Base-by-base conservation (phyloP, 2,888 invertebrate species). In the Heliconius aoede region DNA sequence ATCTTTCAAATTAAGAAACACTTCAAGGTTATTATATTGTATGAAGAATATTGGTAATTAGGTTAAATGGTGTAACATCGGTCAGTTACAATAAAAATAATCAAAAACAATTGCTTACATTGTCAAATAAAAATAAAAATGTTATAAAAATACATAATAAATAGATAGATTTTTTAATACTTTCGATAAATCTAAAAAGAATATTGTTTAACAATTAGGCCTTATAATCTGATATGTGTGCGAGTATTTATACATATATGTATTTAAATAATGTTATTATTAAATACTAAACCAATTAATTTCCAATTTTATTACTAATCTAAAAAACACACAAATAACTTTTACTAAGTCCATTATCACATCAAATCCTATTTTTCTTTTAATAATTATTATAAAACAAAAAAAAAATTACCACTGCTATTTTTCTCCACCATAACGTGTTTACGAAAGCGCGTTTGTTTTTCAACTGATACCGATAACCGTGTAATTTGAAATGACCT, bases 391-490 rank as follows among this genome's bases (percentile, higher is more conserved):
- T 18, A 46, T 18, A 65, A 24, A n/a, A 73, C 32, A 73, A 75
- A 78, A 61, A 61, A 69, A 67, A 73, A 76, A 72, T n/a, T n/a
- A 82, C 76, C 78, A 74, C 80, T 78, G 60, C 67, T 77, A 65
- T 51, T 74, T 76, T 82, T 83, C 76, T 81, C 81, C 51, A 58
- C 74, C 82, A 83, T 83, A 73, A 61, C 79, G 80, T 80, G 77
- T 74, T 74, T 40, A 78, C 77, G 32, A 73, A 73, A 32, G 46
- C 28, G 67, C 79, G 58, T 51, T 71, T 69, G 58, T 79, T 79
- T 75, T 73, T 64, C 51, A 60, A 76, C 77, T 77, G 77, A 74
- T 79, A 77, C 21, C 58, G 36, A 58, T 58, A 60, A 76, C 21
- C 58, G 36, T 62, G 61, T 62, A 76, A 74, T 74, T 75, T 32